Evolutionary conservation across 1,140 invertebrate genomes (phyloP).

Genomic region (Nomia melanderi): DNA sequence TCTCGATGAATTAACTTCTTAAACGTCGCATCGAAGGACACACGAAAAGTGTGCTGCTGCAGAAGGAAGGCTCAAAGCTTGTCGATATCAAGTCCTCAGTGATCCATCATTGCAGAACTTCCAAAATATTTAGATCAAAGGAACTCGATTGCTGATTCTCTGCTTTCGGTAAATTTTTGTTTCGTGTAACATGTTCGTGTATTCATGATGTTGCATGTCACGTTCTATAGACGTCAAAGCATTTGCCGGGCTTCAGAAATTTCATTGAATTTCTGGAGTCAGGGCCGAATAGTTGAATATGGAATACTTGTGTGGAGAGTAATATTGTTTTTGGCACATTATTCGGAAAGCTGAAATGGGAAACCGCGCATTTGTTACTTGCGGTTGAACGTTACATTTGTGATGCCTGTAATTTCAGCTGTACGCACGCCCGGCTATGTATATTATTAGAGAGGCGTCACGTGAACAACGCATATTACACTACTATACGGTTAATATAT

Average conservation of each 20-base stretch:
- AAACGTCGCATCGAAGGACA: too few species aligned
- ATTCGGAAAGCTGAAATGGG: not conserved
- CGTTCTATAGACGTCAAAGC: not conserved
- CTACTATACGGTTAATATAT: constrained; percentile 27
- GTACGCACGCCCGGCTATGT: constrained; percentile 19
- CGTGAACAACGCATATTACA: constrained; percentile 39
- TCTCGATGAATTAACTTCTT: too few species aligned
- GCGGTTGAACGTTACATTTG: constrained; percentile 39
- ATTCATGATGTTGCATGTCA: not conserved
- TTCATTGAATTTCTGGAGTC: constrained; percentile 4
- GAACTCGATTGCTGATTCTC: constrained; percentile 1
- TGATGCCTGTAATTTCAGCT: constrained; percentile 49
- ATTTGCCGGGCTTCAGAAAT: not conserved
- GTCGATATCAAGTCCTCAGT: not conserved
- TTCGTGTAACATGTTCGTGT: not conserved
- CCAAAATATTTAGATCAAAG: not conserved
- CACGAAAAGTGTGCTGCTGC: not conserved
- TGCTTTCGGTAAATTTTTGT: constrained; percentile 8
- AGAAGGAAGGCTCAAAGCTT: constrained; percentile 25
- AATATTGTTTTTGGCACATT: constrained; percentile 6
- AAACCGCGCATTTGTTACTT: constrained; percentile 38
- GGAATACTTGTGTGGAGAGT: not conserved
- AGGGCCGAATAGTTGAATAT: not conserved
- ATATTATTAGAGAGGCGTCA: constrained; percentile 54
- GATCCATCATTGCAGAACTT: constrained; percentile 15